Evolutionary conservation across 2,888 invertebrate genomes (phyloP).

Genomic region (Teleiodes luculella): DNA sequence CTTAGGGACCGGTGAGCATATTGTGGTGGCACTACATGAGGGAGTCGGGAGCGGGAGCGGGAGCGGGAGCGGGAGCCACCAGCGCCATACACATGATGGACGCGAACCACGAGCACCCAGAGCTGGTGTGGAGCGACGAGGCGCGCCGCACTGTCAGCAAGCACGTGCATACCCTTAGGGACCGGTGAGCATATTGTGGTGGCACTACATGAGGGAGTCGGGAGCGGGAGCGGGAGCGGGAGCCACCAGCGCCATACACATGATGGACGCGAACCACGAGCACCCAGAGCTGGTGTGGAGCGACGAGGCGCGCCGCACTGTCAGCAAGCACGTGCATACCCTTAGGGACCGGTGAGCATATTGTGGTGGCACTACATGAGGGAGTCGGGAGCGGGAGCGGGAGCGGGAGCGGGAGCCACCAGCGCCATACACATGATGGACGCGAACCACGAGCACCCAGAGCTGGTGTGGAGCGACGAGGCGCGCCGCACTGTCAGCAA

Average conservation of each 20-base stretch:
- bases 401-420: neutral
- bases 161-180: neutral
- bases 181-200: slow-evolving; percentile 89
- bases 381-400: too few relatives aligned
- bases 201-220: slow-evolving; percentile 93
- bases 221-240: slow-evolving; percentile 34
- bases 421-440: neutral
- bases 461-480: slow-evolving; percentile 1
- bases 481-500: neutral
- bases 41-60: too few relatives aligned
- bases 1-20: slow-evolving; percentile 82
- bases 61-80: slow-evolving; percentile 41
- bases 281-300: slow-evolving; percentile 99
- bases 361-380: too few relatives aligned
- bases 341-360: slow-evolving; percentile 82
- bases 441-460: too few relatives aligned
- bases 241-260: slow-evolving; percentile 84
- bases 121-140: slow-evolving; percentile 1
- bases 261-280: slow-evolving; percentile 96
- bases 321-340: slow-evolving; percentile 83
- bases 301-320: slow-evolving; percentile 87
- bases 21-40: too few relatives aligned
- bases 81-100: neutral
- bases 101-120: too few relatives aligned
- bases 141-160: neutral